phyloP scores from a whole-genome alignment of 2,888 invertebrate species.

The Tachina grossa region DNA sequence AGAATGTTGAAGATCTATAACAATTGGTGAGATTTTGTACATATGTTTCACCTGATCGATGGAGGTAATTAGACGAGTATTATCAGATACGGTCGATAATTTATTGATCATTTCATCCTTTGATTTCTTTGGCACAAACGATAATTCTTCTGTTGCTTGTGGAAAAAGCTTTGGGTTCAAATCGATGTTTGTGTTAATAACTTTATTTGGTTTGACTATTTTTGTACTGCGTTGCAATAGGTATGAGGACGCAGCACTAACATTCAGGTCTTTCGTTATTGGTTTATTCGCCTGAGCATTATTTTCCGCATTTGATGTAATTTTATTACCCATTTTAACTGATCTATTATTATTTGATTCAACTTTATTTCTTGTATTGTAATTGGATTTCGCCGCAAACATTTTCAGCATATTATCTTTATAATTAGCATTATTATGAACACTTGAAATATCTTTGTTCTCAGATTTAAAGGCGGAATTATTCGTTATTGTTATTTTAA shows the following conservation, averaged over 20 bases:
- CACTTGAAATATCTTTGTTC: not conserved
- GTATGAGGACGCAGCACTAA: constrained; percentile 2
- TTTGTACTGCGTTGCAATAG: constrained; percentile 73
- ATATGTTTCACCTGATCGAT: constrained; percentile 75
- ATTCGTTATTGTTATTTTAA: constrained; percentile 55
- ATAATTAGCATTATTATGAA: not conserved
- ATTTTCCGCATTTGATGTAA: not conserved
- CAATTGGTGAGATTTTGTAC: constrained; percentile 76
- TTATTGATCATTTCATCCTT: constrained; percentile 3
- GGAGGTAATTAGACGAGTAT: constrained; percentile 77
- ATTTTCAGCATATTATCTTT: constrained; percentile 11
- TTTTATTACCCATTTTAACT: not conserved
- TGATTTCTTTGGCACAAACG: constrained; percentile 32
- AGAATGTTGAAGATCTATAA: constrained; percentile 77
- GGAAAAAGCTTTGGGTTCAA: constrained; percentile 70
- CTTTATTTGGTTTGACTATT: constrained; percentile 81
- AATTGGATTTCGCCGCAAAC: not conserved
- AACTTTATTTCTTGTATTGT: not conserved
- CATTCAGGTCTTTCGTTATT: not conserved
- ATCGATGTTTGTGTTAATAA: constrained; percentile 77
- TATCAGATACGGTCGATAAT: constrained; percentile 38
- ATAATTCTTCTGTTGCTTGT: constrained; percentile 53
- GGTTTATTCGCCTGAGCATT: not conserved
- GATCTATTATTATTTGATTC: not conserved
- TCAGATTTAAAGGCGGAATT: not conserved